phyloP scores from a whole-genome alignment of 2,797 vertebrate species.

The Danio albolineatus region DNA sequence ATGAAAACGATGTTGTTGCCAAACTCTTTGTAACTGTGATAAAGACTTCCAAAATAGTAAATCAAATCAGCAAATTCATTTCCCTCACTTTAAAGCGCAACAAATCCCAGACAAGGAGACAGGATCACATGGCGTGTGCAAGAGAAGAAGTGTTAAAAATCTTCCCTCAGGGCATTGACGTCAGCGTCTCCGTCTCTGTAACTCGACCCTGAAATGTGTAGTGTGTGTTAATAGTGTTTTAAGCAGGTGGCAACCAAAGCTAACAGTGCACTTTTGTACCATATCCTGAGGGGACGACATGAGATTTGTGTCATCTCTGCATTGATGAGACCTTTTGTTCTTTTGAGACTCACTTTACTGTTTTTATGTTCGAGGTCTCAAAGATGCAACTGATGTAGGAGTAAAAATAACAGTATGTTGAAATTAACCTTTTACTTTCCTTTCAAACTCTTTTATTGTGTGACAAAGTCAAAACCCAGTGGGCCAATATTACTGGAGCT shows the following conservation, averaged over 20 bases:
- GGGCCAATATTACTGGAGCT: neutral
- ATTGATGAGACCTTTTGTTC: constrained; percentile 41
- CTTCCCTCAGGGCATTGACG: constrained; percentile 13
- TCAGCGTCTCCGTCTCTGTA: constrained; percentile 21
- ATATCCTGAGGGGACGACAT: constrained; percentile 30
- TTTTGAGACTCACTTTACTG: neutral
- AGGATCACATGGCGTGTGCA: neutral
- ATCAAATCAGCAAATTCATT: constrained; percentile 41
- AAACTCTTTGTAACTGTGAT: neutral
- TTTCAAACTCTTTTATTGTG: neutral
- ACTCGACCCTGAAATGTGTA: constrained; percentile 20
- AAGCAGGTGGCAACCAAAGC: constrained; percentile 26
- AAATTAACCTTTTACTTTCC: neutral
- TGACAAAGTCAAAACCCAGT: neutral
- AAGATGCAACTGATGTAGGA: neutral
- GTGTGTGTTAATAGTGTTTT: constrained; percentile 35
- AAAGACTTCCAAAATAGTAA: neutral
- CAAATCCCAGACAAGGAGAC: constrained; percentile 21
- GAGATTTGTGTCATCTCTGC: constrained; percentile 21
- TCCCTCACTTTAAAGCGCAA: constrained; percentile 42
- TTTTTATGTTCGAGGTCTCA: neutral
- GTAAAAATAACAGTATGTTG: neutral
- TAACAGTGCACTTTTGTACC: constrained; percentile 21
- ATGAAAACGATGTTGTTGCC: neutral
- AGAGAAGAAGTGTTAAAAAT: constrained; percentile 35